Evolutionary conservation across 2,113 vertebrate genomes (phyloP).

Genomic region (Muntiacus reevesi): DNA sequence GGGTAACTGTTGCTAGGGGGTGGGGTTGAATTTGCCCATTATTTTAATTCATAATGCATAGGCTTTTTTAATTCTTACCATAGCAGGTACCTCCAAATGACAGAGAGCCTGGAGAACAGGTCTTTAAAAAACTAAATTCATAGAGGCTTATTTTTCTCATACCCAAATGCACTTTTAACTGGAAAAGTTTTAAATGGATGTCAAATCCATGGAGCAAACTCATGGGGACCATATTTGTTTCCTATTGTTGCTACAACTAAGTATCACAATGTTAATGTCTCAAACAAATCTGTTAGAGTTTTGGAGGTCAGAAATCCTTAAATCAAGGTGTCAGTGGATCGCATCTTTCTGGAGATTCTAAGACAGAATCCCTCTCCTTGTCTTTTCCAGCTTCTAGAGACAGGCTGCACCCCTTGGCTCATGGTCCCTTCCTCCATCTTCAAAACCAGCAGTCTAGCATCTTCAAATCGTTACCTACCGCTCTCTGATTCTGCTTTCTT

Average conservation of each 20-base stretch:
- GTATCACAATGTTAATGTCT: neutral
- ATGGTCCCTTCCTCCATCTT: neutral
- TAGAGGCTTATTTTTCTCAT: slow-evolving; percentile 1
- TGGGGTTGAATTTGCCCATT: neutral
- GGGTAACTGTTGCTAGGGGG: neutral
- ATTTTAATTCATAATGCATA: slow-evolving; percentile 29
- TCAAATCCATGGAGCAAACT: neutral
- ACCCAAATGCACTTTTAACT: neutral
- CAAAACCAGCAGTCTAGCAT: neutral
- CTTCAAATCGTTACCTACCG: neutral
- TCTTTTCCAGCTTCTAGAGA: neutral
- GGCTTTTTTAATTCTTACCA: neutral
- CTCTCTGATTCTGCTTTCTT: neutral
- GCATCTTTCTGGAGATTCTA: neutral
- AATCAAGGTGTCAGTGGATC: neutral
- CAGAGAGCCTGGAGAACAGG: neutral
- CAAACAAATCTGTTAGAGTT: neutral
- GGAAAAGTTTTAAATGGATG: neutral
- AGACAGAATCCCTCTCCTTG: neutral
- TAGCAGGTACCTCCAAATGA: neutral
- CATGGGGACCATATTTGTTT: neutral
- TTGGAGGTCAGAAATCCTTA: neutral
- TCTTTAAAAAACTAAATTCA: slow-evolving; percentile 5
- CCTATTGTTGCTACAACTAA: neutral
- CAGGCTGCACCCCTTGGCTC: neutral